Evolutionary conservation across 1,140 invertebrate species (phyloP), one percentile per base, ranked within the genome.

Genomic region (Ladona fulva): DNA sequence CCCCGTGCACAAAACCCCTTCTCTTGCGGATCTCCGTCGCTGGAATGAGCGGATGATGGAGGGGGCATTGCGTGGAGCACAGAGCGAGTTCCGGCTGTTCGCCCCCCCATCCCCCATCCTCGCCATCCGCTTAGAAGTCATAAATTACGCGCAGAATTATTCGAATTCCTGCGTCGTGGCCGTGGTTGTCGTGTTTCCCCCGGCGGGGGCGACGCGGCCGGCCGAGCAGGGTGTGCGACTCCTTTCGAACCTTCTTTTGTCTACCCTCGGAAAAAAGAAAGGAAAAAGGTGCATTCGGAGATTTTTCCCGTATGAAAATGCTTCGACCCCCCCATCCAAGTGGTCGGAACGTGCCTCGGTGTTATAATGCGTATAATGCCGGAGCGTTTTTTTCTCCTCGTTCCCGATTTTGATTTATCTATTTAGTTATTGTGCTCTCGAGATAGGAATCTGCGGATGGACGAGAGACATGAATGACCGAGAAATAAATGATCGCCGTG

Each of bases 371-470:
- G 52, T 3, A 66, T 16, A 3, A 1, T 66, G 14, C 14, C 44
- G n/a, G 52, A 6, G 3, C 12, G 3, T 66, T 19, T 66, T 66
- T 22, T 22, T 6, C 52, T 3, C n/a, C 3, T 37, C 29, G 29
- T 37, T 66, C n/a, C 1, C 52, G n/a, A 66, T 66, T 66, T 66
- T 66, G 52, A 66, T 66, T 66, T 66, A 66, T 66, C n/a, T 66
- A 66, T 66, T 16, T 12, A 5, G 1, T 66, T 22, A 66, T 66
- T 66, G 52, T 66, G 52, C 14, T 3, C 52, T 66, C 14, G 14
- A 5, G n/a, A 66, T 16, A 12, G n/a, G 52, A 6, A 22, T 16
- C 52, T 12, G 52, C 12, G 3, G 3, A 66, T 66, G 12, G 52
- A 12, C 3, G 52, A 22, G 52, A 66, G 52, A 66, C 12, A 12